Conservation (phyloP, 2,797 vertebrate species). For the Dromococcyx pavoninus region DNA sequence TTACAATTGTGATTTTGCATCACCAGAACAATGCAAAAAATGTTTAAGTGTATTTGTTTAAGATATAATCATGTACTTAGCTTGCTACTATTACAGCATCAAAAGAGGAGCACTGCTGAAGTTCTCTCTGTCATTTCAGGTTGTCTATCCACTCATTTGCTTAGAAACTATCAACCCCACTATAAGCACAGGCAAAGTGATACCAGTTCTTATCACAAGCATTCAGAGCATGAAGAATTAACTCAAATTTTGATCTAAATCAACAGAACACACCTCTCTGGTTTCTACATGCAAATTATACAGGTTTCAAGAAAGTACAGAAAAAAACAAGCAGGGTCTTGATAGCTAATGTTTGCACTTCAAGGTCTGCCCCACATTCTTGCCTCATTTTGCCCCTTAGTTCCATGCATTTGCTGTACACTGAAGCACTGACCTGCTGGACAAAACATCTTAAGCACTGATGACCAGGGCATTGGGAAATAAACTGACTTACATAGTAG, state of each 20-base stretch:
- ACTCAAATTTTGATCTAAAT: not conserved
- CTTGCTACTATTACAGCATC: not conserved
- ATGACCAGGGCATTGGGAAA: not conserved
- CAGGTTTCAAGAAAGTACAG: not conserved
- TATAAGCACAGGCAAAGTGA: not conserved
- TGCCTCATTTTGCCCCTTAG: not conserved
- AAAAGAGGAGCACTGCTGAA: not conserved
- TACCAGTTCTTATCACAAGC: not conserved
- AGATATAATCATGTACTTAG: not conserved
- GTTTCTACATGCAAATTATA: not conserved
- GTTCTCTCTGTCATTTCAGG: not conserved
- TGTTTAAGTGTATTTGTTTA: not conserved
- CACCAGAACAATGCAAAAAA: not conserved
- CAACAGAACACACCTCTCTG: not conserved
- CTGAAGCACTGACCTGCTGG: accelerated
- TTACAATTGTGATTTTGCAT: not conserved
- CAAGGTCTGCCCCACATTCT: not conserved
- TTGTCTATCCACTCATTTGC: not conserved
- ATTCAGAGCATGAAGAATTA: not conserved
- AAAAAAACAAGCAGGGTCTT: not conserved
- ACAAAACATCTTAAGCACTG: not conserved
- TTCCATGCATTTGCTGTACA: not conserved
- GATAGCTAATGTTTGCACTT: not conserved
- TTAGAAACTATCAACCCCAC: not conserved
- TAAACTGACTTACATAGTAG: not conserved